Evolutionary conservation across 2,113 vertebrate genomes (phyloP).

Genomic region (Todiramphus saurophagus): DNA sequence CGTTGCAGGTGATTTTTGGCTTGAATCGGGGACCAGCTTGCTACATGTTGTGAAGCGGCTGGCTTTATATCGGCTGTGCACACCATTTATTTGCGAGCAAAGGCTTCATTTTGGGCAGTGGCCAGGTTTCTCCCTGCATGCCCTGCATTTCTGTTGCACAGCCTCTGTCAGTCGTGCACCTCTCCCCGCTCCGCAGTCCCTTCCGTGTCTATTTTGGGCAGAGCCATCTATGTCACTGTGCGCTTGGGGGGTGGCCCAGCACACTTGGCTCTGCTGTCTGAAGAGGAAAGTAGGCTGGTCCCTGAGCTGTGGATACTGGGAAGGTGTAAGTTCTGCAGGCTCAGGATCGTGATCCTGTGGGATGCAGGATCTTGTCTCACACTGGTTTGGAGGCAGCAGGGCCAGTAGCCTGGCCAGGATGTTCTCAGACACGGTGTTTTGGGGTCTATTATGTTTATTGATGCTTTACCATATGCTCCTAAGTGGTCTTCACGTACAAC

Average conservation of each 20-base stretch:
- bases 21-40: not conserved
- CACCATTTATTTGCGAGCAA: not conserved
- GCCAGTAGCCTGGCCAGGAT: not conserved
- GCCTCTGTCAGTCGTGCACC: rapidly evolving
- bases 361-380: not conserved
- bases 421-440: not conserved
- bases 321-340: not conserved
- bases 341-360: not conserved
- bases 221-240: not conserved
- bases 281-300: not conserved
- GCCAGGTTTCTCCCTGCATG: not conserved
- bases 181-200: not conserved
- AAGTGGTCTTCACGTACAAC: not conserved
- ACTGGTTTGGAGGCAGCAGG: rapidly evolving
- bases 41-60: not conserved
- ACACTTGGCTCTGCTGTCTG: not conserved
- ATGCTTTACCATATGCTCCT: rapidly evolving
- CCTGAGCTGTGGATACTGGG: not conserved
- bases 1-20: not conserved
- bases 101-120: not conserved
- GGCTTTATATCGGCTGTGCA: rapidly evolving
- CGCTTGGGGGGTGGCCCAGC: not conserved
- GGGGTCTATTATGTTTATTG: rapidly evolving
- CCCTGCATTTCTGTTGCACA: not conserved
- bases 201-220: not conserved